phyloP scores from a whole-genome alignment of 2,797 vertebrate species.

The Spea hammondii region DNA sequence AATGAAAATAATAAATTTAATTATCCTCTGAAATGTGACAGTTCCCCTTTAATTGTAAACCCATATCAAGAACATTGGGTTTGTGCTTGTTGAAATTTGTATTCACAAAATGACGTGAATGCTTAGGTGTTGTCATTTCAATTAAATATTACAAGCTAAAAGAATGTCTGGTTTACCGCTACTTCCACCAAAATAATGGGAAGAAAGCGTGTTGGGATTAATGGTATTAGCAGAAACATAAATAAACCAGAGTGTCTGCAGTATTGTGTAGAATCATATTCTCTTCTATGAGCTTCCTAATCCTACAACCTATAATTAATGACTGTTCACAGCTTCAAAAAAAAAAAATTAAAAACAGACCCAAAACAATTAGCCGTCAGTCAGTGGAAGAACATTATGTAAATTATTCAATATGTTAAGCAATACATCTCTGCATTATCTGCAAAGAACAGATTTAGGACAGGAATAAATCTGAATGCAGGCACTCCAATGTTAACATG shows the following conservation, averaged over 20 bases:
- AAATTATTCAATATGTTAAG: slow-evolving; percentile 37
- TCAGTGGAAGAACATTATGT: slow-evolving; percentile 33
- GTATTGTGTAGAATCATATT: slow-evolving; percentile 33
- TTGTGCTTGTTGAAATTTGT: no score
- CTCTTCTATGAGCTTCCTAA: slow-evolving; percentile 13
- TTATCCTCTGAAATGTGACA: no score
- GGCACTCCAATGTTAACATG: background rate
- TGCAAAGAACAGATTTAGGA: slow-evolving; percentile 26
- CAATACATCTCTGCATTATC: slow-evolving; percentile 35
- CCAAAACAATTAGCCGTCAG: slow-evolving; percentile 36
- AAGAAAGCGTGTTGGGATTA: slow-evolving; percentile 2
- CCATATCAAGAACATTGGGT: no score
- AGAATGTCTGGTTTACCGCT: background rate
- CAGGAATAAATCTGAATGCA: background rate
- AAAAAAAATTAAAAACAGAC: slow-evolving; percentile 1
- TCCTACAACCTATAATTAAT: slow-evolving; percentile 38
- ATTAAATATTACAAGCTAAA: background rate
- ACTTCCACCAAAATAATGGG: background rate
- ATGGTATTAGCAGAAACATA: slow-evolving; percentile 17
- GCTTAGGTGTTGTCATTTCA: background rate
- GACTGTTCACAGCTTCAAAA: slow-evolving; percentile 27
- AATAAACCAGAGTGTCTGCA: slow-evolving; percentile 4
- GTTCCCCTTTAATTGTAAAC: no score
- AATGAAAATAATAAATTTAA: no score
- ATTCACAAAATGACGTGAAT: no score